A percentile compares a stretch with the other conserved stretches of the same genome.
Conservation (phyloP, 53 echinoderm and acorn worm genomes). For the Apostichopus leukothele region DNA sequence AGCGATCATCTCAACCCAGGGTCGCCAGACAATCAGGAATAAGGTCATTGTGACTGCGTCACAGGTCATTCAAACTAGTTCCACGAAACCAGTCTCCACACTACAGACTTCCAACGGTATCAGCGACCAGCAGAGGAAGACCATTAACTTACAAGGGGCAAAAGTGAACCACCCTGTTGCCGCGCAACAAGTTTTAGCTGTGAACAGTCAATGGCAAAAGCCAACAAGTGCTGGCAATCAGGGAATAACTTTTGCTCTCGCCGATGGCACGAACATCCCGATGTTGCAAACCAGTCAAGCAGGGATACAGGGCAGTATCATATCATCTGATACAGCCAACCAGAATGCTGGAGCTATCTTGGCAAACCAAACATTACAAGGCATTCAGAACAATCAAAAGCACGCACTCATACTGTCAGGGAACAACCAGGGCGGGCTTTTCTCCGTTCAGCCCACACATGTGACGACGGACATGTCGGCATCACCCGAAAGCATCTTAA, state of each 20-base stretch:
- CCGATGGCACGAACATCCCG: not conserved
- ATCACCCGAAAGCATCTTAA: not conserved
- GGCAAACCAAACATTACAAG: not conserved
- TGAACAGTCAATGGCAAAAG: constrained; percentile 19
- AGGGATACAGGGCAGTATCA: not conserved
- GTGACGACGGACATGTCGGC: not conserved
- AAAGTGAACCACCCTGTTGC: constrained; percentile 18
- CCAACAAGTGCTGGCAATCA: not conserved
- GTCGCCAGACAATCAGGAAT: constrained; percentile 12
- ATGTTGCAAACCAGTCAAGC: not conserved
- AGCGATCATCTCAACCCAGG: constrained; percentile 43
- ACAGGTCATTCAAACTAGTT: constrained; percentile 29
- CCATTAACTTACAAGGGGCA: constrained; percentile 32
- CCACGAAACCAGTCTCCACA: not conserved
- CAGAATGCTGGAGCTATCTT: not conserved
- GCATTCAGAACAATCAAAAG: constrained; percentile 6
- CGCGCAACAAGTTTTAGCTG: not conserved
- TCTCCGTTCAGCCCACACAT: constrained; percentile 14
- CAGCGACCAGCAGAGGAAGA: constrained; percentile 22
- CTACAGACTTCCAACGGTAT: not conserved
- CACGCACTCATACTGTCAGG: constrained; percentile 8
- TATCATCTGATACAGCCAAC: not conserved
- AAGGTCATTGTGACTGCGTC: constrained; percentile 40
- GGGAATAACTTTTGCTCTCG: constrained; percentile 16
- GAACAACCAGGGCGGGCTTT: constrained; percentile 25